Evolutionary conservation across 2,888 invertebrate species (phyloP), one percentile per base, ranked within the genome.

Genomic region (Abrostola triplasia): DNA sequence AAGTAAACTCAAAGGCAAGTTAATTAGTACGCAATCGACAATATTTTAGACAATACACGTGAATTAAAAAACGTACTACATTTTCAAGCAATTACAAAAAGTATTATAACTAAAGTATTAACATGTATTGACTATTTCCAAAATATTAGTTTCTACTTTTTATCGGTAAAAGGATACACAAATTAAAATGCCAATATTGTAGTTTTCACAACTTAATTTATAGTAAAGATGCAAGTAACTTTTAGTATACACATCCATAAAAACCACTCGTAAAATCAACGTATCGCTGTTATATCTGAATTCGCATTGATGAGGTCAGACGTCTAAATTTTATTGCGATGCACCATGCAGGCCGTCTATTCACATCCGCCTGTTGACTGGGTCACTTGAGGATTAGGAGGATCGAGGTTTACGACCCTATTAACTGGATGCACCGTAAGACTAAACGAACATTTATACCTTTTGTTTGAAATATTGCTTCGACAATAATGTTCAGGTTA

Each of bases 321-420:
- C 54, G 62, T 24, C 0, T 12, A 54, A 52, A 10, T 64, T 12
- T 36, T 59, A 55, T 52, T 35, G 10, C 6, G 38, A 40, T 62
- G 49, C 48, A 59, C 47, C 38, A 52, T 47, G 41, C 35, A 9
- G 41, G 10, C 51, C 35, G 24, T 50, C 36, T 48, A 40, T 48
- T 12, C 47, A n/a, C 24, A 48, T 68, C 47, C 35, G 37, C 53
- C 50, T 51, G 48, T 35, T 52, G 36, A 64, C 56, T 64, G 12
- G 64, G 60, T 70, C 53, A 64, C 49, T 58, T 8, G 36, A 48
- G 38, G 11, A 40, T 66, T 44, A 61, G 2, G 49, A 53, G 12
- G 36, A 68, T 59, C 36, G 61, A 35, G 53, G 55, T 64, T 64
- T 76, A 59, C 68, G 24, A 55, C 7, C 35, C n/a, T 58, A 36